phyloP scores from a whole-genome alignment of 1,140 invertebrate species.

The Teleopsis dalmanni region DNA sequence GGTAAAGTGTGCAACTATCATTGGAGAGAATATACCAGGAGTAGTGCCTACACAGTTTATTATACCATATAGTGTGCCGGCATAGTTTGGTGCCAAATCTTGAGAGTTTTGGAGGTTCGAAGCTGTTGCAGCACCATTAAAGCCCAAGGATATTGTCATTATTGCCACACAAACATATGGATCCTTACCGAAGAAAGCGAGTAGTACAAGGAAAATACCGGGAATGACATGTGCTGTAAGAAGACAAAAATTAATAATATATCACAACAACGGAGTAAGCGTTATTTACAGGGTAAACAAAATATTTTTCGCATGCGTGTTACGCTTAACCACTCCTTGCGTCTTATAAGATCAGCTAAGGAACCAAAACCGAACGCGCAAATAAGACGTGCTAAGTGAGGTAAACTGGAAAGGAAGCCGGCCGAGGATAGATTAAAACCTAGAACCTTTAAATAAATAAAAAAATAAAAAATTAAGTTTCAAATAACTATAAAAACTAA shows the following conservation, averaged over 20 bases:
- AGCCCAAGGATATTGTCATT: slow-evolving; percentile 65
- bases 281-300: slow-evolving; percentile 61
- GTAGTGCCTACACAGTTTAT: slow-evolving; percentile 66
- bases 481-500: neutral
- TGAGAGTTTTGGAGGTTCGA: slow-evolving; percentile 79
- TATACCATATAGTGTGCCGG: slow-evolving; percentile 66
- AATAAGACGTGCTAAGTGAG: slow-evolving; percentile 58
- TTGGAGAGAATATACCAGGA: slow-evolving; percentile 64
- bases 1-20: slow-evolving; percentile 61
- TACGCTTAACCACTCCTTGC: slow-evolving; percentile 50
- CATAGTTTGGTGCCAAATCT: slow-evolving; percentile 59
- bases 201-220: slow-evolving; percentile 55
- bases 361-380: slow-evolving; percentile 60
- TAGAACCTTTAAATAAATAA: slow-evolving; percentile 50
- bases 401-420: slow-evolving; percentile 61
- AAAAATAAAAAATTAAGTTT: neutral
- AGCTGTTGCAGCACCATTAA: slow-evolving; percentile 75
- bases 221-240: slow-evolving; percentile 61
- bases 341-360: slow-evolving; percentile 56
- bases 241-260: no score
- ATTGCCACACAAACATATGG: slow-evolving; percentile 54
- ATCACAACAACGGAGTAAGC: no score
- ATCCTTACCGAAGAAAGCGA: slow-evolving; percentile 62
- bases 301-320: slow-evolving; percentile 62
- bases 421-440: slow-evolving; percentile 72